These are phyloP conservation scores for Chelonus insularis DNA, from an alignment of 1,140 invertebrate species.

Conservation along the genomic window DNA sequence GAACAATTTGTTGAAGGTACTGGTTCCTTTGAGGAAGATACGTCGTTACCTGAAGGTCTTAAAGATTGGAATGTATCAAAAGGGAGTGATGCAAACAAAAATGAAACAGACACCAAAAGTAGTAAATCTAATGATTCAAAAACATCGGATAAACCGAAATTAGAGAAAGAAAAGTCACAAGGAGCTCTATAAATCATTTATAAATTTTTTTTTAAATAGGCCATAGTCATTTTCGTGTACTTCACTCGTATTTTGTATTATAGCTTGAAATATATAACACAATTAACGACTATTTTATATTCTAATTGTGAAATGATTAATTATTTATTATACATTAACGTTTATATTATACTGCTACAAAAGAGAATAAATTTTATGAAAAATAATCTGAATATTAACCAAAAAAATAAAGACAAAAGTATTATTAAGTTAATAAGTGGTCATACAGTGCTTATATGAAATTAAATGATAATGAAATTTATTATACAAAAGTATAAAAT, in stretches of 20 bases:
- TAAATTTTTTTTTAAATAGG: constrained; percentile 11
- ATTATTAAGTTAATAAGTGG: too few relatives aligned
- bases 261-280: constrained; percentile 31
- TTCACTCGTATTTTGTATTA: constrained; percentile 50
- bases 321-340: too few relatives aligned
- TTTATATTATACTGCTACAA: too few relatives aligned
- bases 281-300: constrained; percentile 8
- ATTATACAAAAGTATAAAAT: too few relatives aligned
- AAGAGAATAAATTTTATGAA: too few relatives aligned
- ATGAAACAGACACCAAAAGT: background rate
- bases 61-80: constrained; percentile 90
- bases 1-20: constrained; percentile 99
- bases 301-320: too few relatives aligned
- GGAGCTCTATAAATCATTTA: constrained; percentile 42
- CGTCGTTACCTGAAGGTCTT: constrained; percentile 90
- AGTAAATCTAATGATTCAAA: constrained; percentile 19
- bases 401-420: too few relatives aligned
- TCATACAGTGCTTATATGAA: too few relatives aligned
- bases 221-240: constrained; percentile 25
- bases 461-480: too few relatives aligned
- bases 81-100: constrained; percentile 21
- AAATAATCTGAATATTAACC: too few relatives aligned
- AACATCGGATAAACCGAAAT: constrained; percentile 13
- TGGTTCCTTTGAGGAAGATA: constrained; percentile 97
- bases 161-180: constrained; percentile 38